Evolutionary conservation across 2,797 vertebrate genomes (phyloP).

Genomic region (Muraenolepis orangiensis): DNA sequence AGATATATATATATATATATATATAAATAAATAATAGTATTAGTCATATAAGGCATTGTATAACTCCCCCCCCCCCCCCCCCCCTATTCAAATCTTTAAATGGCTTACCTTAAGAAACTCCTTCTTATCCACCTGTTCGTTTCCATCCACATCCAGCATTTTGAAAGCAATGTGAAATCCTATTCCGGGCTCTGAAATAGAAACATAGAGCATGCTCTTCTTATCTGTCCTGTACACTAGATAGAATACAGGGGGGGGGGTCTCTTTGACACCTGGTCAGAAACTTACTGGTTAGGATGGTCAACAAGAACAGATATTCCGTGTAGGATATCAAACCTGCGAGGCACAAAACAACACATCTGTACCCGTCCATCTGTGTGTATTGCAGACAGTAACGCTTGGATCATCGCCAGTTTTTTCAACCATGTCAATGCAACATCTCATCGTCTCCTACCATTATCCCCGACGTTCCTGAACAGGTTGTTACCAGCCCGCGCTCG

Average conservation of each 20-base stretch:
- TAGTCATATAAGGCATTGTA: not conserved
- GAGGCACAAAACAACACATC: slow-evolving; percentile 32
- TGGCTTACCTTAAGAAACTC: slow-evolving; percentile 91
- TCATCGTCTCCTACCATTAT: slow-evolving; percentile 80
- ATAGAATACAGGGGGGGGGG: not conserved
- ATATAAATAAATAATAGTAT: not conserved
- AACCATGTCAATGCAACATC: not conserved
- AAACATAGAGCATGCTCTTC: not conserved
- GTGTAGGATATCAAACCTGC: slow-evolving; percentile 94
- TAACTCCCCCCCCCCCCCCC: not conserved
- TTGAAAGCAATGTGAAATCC: slow-evolving; percentile 97
- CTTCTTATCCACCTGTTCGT: slow-evolving; percentile 94
- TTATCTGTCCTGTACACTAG: not conserved
- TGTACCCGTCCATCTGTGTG: not conserved
- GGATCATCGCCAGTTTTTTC: not conserved
- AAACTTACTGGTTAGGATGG: slow-evolving; percentile 93
- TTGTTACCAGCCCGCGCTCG: slow-evolving; percentile 73
- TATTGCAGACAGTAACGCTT: not conserved
- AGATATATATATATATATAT: not conserved
- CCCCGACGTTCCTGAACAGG: slow-evolving; percentile 88
- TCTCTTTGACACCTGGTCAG: not conserved
- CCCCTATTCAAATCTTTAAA: not conserved
- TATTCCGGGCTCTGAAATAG: slow-evolving; percentile 85
- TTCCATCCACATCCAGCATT: slow-evolving; percentile 94
- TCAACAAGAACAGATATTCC: slow-evolving; percentile 95